Conservation (phyloP, 2,797 vertebrate genomes). For the Clamator glandarius region DNA sequence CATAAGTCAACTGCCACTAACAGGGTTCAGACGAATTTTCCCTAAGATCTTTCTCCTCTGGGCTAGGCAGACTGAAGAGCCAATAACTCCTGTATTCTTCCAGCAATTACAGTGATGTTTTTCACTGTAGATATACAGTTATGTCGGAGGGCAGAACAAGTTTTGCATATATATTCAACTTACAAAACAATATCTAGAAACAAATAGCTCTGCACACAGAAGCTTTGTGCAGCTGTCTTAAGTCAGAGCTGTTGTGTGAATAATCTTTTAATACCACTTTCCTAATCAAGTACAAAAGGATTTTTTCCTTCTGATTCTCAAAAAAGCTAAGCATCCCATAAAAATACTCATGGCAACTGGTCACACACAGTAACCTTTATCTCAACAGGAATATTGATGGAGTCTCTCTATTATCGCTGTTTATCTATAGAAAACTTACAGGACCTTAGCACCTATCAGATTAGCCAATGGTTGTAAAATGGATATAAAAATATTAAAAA, state of each 20-base stretch:
- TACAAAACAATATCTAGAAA: slow-evolving; percentile 31
- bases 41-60: slow-evolving; percentile 49
- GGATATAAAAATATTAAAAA: not conserved
- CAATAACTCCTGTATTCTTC: slow-evolving; percentile 53
- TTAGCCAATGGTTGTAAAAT: not conserved
- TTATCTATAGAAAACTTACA: not conserved
- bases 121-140: slow-evolving; percentile 51
- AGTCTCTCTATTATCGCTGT: not conserved
- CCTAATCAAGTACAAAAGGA: not conserved
- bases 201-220: not conserved
- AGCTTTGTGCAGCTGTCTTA: not conserved
- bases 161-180: slow-evolving; percentile 46
- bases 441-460: not conserved
- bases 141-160: slow-evolving; percentile 20
- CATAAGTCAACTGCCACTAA: slow-evolving; percentile 57
- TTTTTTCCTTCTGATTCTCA: not conserved
- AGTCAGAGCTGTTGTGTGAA: slow-evolving; percentile 19
- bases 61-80: slow-evolving; percentile 35
- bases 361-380: not conserved
- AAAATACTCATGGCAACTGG: not conserved
- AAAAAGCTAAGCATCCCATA: not conserved
- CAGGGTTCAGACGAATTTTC: slow-evolving; percentile 52
- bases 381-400: not conserved
- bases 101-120: slow-evolving; percentile 40
- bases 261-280: not conserved